Percentiles rank a stretch among this genome's conserved stretches.
Conservation (phyloP, 2,888 invertebrate genomes). For the Apoderus coryli region DNA sequence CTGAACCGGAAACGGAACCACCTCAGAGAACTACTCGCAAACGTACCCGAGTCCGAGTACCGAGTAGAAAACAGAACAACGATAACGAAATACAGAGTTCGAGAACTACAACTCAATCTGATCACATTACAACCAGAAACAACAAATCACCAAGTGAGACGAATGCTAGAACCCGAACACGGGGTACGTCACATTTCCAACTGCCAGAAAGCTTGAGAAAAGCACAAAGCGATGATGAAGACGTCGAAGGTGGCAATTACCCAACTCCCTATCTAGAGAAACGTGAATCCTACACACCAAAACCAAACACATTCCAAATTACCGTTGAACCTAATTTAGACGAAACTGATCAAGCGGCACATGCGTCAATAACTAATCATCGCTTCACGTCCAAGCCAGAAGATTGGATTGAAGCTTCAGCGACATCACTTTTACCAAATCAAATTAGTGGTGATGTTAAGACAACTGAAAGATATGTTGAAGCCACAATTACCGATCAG, state of each 20-base stretch:
- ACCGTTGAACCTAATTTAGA: constrained; percentile 29
- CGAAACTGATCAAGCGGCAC: constrained; percentile 39
- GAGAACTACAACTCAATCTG: constrained; percentile 9
- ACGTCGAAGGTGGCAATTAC: constrained; percentile 36
- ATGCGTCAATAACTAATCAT: constrained; percentile 39
- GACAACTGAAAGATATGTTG: constrained; percentile 4
- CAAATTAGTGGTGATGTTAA: constrained; percentile 6
- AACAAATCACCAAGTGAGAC: constrained; percentile 11
- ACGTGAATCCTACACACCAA: constrained; percentile 15
- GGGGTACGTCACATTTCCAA: constrained; percentile 41
- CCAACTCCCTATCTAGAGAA: constrained; percentile 26
- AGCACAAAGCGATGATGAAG: constrained; percentile 25
- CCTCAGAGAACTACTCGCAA: constrained; percentile 17
- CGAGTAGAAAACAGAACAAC: constrained; percentile 17
- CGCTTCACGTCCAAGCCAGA: constrained; percentile 28
- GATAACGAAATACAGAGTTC: too few species aligned
- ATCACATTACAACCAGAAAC: constrained; percentile 19
- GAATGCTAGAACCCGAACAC: constrained; percentile 28
- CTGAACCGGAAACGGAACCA: constrained; percentile 12
- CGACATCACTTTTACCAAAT: not conserved
- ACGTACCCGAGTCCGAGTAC: constrained; percentile 18
- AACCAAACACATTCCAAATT: constrained; percentile 28
- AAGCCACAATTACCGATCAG: constrained; percentile 9
- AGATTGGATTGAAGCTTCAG: constrained; percentile 27
- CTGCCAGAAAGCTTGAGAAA: constrained; percentile 28